These are phyloP conservation scores for Rambutsinella grinnellia DNA, from an alignment of 2,888 invertebrate genomes.

Conservation along the genomic window DNA sequence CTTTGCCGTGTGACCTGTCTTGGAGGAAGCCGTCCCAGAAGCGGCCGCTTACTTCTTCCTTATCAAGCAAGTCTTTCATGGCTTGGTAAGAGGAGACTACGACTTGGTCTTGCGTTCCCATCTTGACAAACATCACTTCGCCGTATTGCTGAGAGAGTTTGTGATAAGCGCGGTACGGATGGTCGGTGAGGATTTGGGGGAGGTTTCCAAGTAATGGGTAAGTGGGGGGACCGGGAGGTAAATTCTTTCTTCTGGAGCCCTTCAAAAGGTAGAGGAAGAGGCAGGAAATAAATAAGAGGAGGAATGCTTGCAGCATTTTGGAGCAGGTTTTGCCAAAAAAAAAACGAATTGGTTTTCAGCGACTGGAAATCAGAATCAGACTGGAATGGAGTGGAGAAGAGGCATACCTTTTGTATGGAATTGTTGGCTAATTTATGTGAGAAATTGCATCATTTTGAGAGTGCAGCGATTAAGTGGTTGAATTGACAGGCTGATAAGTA, in stretches of 20 bases:
- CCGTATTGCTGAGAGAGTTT: conserved; percentile 58
- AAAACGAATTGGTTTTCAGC: no score
- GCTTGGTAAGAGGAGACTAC: conserved; percentile 56
- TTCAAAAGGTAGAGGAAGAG: conserved; percentile 19
- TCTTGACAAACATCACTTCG: conserved; percentile 61
- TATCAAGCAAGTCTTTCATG: conserved; percentile 46
- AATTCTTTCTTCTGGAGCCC: conserved; percentile 20
- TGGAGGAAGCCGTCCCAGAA: conserved; percentile 61
- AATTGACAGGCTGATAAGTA: no score
- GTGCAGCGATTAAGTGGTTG: no score
- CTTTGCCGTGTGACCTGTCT: conserved; percentile 62
- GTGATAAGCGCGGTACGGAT: conserved; percentile 57
- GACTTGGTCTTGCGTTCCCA: conserved; percentile 60
- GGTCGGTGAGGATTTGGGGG: conserved; percentile 57
- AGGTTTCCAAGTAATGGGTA: conserved; percentile 59
- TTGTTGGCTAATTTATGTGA: no score
- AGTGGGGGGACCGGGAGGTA: conserved; percentile 46
- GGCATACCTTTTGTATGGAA: no score
- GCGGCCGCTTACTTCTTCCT: conserved; percentile 59
- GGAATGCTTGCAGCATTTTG: conserved; percentile 34
- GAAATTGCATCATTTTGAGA: no score
- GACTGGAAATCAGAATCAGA: no score
- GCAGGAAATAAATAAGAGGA: conserved; percentile 16
- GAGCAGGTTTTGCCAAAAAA: no score
- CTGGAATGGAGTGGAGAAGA: no score